These are phyloP conservation scores for Perodicticus potto DNA, from an alignment of 2,797 vertebrate genomes.

Conservation along the genomic window DNA sequence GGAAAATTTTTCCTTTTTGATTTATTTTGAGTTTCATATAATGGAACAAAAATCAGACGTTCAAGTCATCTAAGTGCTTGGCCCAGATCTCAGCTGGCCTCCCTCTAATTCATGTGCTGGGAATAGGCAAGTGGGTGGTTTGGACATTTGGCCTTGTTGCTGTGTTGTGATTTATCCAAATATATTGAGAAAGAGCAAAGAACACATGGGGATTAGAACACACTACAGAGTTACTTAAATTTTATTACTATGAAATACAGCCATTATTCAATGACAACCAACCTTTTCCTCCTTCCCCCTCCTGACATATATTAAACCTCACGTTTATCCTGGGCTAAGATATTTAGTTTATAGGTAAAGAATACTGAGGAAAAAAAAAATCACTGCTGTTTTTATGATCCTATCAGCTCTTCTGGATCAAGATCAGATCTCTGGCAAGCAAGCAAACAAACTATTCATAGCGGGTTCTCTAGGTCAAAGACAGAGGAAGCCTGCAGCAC, in stretches of 20 bases:
- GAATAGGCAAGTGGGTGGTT: slow-evolving; percentile 78
- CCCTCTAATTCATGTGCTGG: slow-evolving; percentile 68
- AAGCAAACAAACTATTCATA: slow-evolving; percentile 60
- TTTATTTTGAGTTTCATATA: slow-evolving; percentile 73
- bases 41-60: slow-evolving; percentile 69
- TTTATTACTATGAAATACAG: slow-evolving; percentile 32
- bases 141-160: slow-evolving; percentile 62
- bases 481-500: slow-evolving; percentile 49
- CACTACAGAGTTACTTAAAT: background rate
- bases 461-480: slow-evolving; percentile 49
- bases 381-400: slow-evolving; percentile 8
- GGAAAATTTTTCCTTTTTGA: slow-evolving; percentile 48
- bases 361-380: background rate
- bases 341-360: background rate
- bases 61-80: slow-evolving; percentile 60
- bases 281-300: background rate
- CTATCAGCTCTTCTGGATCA: background rate
- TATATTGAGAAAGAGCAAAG: slow-evolving; percentile 58
- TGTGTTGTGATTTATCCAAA: slow-evolving; percentile 68
- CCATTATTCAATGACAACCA: background rate
- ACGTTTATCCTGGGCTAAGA: background rate
- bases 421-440: slow-evolving; percentile 66
- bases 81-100: slow-evolving; percentile 56
- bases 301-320: background rate
- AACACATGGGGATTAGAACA: background rate